These are phyloP conservation scores for Cotesia glomerata DNA, from an alignment of 1,140 invertebrate species.

Conservation along the genomic window DNA sequence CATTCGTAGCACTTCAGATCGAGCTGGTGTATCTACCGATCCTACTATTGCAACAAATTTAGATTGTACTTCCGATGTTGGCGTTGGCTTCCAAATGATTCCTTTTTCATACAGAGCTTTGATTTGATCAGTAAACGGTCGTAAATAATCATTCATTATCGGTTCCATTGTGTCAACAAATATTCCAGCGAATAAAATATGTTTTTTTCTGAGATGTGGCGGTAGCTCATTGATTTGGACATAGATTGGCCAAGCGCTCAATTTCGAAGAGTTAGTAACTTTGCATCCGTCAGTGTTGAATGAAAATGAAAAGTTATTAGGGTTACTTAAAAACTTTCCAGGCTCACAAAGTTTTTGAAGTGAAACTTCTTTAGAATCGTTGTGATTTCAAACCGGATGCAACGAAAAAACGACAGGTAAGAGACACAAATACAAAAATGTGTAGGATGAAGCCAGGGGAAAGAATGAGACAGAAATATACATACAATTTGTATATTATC, in stretches of 20 bases:
- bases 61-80: not conserved
- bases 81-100: not conserved
- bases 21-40: not conserved
- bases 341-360: not conserved
- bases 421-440: no score
- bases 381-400: no score
- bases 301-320: slow-evolving; percentile 8
- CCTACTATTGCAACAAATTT: not conserved
- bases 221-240: slow-evolving; percentile 22
- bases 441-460: no score
- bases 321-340: slow-evolving; percentile 3
- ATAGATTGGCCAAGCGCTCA: slow-evolving; percentile 12
- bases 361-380: no score
- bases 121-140: not conserved
- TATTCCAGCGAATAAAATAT: slow-evolving; percentile 11
- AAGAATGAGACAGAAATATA: no score
- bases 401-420: no score
- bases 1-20: not conserved
- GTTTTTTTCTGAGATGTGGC: not conserved
- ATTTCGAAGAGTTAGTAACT: not conserved
- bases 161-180: not conserved
- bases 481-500: no score
- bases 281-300: slow-evolving; percentile 6
- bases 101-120: not conserved
- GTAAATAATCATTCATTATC: not conserved